These are phyloP conservation scores for Hoplias malabaricus DNA, from an alignment of 2,113 vertebrate genomes.

Conservation along the genomic window DNA sequence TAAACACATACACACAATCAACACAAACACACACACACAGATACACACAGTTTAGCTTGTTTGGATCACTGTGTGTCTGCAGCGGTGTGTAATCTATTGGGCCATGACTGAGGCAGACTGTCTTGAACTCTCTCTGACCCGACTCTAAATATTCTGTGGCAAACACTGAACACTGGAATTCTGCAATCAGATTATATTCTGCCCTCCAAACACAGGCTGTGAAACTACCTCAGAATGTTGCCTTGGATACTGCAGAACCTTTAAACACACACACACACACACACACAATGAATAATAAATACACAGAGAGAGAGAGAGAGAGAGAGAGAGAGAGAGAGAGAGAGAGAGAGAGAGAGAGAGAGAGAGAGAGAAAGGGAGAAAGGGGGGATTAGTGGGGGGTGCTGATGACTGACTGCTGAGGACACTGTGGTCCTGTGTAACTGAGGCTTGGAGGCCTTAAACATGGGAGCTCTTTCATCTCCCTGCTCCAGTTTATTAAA, in stretches of 20 bases:
- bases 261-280: constrained; percentile 23
- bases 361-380: neutral
- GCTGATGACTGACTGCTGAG: neutral
- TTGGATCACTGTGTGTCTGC: neutral
- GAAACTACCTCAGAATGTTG: constrained; percentile 39
- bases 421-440: constrained; percentile 1
- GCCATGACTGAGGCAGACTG: neutral
- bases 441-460: neutral
- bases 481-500: neutral
- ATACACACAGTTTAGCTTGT: constrained; percentile 1
- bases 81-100: constrained; percentile 29
- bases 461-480: neutral
- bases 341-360: neutral
- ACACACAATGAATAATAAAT: constrained; percentile 49
- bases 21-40: neutral
- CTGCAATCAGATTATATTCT: constrained; percentile 39
- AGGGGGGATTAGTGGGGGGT: neutral
- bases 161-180: constrained; percentile 5
- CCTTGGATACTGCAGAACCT: constrained; percentile 41
- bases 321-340: neutral
- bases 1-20: constrained; percentile 15
- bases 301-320: constrained; percentile 6
- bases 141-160: constrained; percentile 20
- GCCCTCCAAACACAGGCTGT: constrained; percentile 29
- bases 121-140: constrained; percentile 31